Evolutionary conservation across 1,140 invertebrate genomes (phyloP).

Genomic region (Gryon sp.): DNA sequence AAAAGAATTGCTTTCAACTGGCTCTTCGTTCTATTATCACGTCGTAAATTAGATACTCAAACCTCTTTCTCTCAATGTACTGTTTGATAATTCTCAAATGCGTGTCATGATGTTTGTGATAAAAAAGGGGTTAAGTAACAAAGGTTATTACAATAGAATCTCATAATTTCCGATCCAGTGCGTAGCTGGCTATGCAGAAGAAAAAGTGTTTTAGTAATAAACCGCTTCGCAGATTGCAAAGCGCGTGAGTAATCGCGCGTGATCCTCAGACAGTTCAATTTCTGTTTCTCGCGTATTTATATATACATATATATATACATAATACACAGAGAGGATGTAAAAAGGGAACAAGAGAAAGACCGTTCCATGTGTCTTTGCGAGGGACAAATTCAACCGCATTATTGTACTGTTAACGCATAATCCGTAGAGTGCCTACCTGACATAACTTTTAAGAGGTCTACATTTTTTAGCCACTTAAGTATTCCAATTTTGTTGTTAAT

Average conservation of each 20-base stretch:
- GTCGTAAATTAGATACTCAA: conserved; percentile 11
- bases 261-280: conserved; percentile 44
- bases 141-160: conserved; percentile 56
- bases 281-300: conserved; percentile 13
- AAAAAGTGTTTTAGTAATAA: conserved; percentile 59
- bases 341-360: conserved; percentile 7
- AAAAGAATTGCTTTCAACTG: no score
- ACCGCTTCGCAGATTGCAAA: conserved; percentile 48
- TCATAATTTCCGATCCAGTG: conserved; percentile 58
- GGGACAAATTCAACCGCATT: conserved; percentile 37
- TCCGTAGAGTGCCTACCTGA: conserved; percentile 62
- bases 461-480: conserved; percentile 58
- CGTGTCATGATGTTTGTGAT: conserved; percentile 60
- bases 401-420: conserved; percentile 59
- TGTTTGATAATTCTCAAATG: conserved; percentile 31
- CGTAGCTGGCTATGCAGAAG: conserved; percentile 63
- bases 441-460: conserved; percentile 51
- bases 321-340: conserved; percentile 6
- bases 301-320: no score
- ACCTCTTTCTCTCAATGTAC: conserved; percentile 49
- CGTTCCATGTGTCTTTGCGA: conserved; percentile 29
- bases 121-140: conserved; percentile 62
- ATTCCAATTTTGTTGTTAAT: conserved; percentile 66
- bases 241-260: conserved; percentile 29
- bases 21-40: conserved; percentile 18